Base-by-base conservation (phyloP, 2,113 vertebrate genomes). In the Gambusia affinis region DNA sequence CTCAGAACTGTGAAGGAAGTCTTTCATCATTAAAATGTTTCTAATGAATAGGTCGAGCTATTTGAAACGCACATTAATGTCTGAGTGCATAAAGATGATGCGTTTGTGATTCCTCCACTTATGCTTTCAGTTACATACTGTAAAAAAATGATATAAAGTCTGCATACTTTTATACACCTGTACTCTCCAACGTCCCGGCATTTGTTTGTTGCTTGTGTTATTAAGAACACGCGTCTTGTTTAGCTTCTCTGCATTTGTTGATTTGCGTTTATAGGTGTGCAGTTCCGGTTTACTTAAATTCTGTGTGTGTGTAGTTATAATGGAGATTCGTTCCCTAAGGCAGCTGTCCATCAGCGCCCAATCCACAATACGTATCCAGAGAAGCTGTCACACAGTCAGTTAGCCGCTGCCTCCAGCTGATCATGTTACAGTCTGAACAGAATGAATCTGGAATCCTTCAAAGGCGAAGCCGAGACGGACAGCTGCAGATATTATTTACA, bases 301-400 rank as follows among this genome's bases (percentile, higher is more conserved):
- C 10, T 37, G 2, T 11, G 35, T 35, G 82, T 78, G 65, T 85
- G 86, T 81, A 72, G 74, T 78, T 85, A 81, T 80, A 76, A 80
- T 85, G 87, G 78, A 87, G 73, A 67, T 39, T 33, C 64, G 67
- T 72, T 57, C 87, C 91, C 87, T 4, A 4, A 81, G 88, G 90
- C 86, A 63, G 74, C 85, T 88, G 88, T 69, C 88, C 74, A 69
- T 92, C 91, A 90, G 62, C 63, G 69, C 66, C 70, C 60, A 27
- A 62, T 63, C 69, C 62, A 91, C 87, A 90, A 88, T 84, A 83
- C 73, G 39, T 80, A 79, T 82, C 75, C 76, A 4, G 19, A 63
- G 73, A 85, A 79, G 57, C 81, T 83, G 87, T 85, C 83, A 86
- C 67, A 62, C 70, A 70, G 37, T 80, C 70, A 7, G 77, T 75